Conservation (phyloP, 1,140 invertebrate species). For the Bombus breviceps region DNA sequence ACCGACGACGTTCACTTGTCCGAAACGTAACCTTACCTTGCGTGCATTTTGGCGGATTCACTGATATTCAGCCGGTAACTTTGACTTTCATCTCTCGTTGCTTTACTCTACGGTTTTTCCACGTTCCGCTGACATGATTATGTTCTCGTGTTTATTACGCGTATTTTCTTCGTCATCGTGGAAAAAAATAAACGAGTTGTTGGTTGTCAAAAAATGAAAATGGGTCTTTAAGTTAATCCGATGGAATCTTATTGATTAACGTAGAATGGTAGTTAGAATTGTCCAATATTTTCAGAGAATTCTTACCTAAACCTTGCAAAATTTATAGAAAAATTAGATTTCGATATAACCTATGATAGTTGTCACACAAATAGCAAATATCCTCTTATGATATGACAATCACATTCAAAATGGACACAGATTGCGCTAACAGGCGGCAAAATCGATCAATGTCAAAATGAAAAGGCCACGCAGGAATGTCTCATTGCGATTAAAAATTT, state of each 20-base stretch:
- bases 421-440: neutral
- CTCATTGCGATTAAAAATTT: neutral
- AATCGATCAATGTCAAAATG: neutral
- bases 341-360: neutral
- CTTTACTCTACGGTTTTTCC: neutral
- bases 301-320: neutral
- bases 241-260: neutral
- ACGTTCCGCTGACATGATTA: neutral
- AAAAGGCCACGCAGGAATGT: neutral
- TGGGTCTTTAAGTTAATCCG: neutral
- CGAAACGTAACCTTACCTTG: conserved; percentile 56
- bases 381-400: neutral
- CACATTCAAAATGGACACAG: neutral
- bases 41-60: conserved; percentile 31
- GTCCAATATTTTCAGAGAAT: neutral
- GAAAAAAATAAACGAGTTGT: too few relatives aligned
- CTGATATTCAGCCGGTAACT: conserved; percentile 56
- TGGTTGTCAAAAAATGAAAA: neutral
- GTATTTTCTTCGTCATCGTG: neutral
- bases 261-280: neutral
- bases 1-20: conserved; percentile 39
- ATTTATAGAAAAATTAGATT: neutral
- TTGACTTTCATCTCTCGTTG: neutral
- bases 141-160: neutral
- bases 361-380: neutral